A percentile compares a stretch with the other conserved stretches of the same genome.
Evolutionary conservation across 2,113 vertebrate genomes (phyloP).

Genomic region (Gobio gobio): DNA sequence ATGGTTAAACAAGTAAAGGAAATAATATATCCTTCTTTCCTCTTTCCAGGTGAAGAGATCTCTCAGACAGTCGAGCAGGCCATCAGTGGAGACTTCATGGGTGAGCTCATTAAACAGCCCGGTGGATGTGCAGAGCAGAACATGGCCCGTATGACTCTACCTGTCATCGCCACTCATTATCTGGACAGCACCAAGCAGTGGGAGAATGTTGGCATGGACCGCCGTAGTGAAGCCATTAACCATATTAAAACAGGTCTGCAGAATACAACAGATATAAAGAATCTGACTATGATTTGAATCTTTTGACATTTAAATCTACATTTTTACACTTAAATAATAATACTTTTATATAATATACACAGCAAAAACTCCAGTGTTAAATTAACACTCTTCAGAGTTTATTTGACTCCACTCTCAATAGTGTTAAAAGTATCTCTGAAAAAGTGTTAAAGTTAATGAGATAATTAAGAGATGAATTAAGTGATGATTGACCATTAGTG

Average conservation of each 20-base stretch:
- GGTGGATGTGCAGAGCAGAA: conserved; percentile 63
- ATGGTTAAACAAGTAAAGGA: no score
- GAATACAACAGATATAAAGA: not conserved
- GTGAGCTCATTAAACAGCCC: conserved; percentile 53
- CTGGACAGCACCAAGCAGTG: conserved; percentile 65
- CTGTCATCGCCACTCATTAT: conserved; percentile 61
- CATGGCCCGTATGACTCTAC: conserved; percentile 53
- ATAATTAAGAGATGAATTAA: no score
- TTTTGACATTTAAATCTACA: no score
- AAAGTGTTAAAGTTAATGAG: no score
- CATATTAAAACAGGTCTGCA: conserved; percentile 58
- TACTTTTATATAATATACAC: no score
- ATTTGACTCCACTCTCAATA: no score
- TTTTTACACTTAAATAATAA: no score
- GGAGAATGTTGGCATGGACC: conserved; percentile 55
- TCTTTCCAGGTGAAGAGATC: conserved; percentile 63
- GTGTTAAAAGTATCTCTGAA: no score
- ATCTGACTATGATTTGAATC: not conserved
- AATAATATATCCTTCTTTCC: not conserved
- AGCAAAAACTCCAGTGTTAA: no score
- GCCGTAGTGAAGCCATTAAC: conserved; percentile 56
- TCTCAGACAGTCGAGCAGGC: conserved; percentile 60
- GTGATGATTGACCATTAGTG: no score
- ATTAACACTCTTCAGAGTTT: no score
- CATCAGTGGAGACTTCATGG: conserved; percentile 55